Evolutionary conservation across 2,797 vertebrate genomes (phyloP).

Genomic region (Sparidentex hasta): DNA sequence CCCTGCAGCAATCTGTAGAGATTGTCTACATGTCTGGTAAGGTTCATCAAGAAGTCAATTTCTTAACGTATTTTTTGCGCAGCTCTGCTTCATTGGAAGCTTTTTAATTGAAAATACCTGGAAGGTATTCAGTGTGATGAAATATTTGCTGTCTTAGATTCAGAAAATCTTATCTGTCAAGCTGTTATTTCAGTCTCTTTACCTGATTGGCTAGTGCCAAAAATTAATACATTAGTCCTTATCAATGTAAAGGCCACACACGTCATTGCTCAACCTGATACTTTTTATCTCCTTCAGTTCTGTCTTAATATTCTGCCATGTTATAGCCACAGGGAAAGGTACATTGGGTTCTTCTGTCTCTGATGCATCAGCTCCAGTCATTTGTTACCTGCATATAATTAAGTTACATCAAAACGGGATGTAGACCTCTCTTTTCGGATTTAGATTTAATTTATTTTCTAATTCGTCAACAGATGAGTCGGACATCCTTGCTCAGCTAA

Average conservation of each 20-base stretch:
- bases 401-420: slow-evolving; percentile 33
- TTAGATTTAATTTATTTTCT: slow-evolving; percentile 13
- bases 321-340: slow-evolving; percentile 43
- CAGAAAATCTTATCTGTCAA: slow-evolving; percentile 63
- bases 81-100: slow-evolving; percentile 45
- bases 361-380: slow-evolving; percentile 36
- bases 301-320: slow-evolving; percentile 53
- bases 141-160: slow-evolving; percentile 72
- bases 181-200: slow-evolving; percentile 69
- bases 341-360: slow-evolving; percentile 23
- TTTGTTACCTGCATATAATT: slow-evolving; percentile 42
- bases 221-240: slow-evolving; percentile 67
- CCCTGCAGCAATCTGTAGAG: slow-evolving; percentile 51
- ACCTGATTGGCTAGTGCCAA: slow-evolving; percentile 65
- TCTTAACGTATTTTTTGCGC: slow-evolving; percentile 36
- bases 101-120: slow-evolving; percentile 70
- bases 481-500: background rate
- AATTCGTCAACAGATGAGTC: slow-evolving; percentile 25
- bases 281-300: slow-evolving; percentile 42
- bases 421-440: slow-evolving; percentile 17
- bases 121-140: slow-evolving; percentile 59
- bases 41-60: slow-evolving; percentile 61
- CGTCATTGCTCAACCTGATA: slow-evolving; percentile 47
- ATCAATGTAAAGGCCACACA: slow-evolving; percentile 68
- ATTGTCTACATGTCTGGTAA: slow-evolving; percentile 47